These are phyloP conservation scores for Myodes glareolus DNA, from an alignment of 2,113 vertebrate species.

Conservation along the genomic window DNA sequence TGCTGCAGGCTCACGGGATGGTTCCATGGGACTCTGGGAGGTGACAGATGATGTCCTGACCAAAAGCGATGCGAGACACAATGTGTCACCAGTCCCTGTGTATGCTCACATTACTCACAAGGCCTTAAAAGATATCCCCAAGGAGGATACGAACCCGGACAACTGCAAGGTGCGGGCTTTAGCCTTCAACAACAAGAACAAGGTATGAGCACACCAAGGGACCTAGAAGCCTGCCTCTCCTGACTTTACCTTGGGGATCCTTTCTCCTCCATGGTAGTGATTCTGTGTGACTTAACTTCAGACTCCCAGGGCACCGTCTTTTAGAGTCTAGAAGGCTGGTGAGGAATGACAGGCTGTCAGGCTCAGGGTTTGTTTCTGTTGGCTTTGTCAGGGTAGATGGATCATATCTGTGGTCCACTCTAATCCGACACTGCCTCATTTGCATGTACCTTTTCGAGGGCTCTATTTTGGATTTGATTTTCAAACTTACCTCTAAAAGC, in stretches of 20 bases:
- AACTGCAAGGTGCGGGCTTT: constrained; percentile 98
- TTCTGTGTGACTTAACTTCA: background rate
- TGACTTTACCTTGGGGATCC: background rate
- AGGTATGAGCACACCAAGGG: constrained; percentile 86
- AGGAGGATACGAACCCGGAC: constrained; percentile 96
- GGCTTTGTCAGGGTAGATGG: constrained; percentile 7
- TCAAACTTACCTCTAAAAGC: constrained; percentile 45
- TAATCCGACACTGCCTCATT: constrained; percentile 13
- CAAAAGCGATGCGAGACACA: constrained; percentile 89
- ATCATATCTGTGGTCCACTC: background rate
- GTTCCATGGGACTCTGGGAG: constrained; percentile 99
- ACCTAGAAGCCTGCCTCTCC: background rate
- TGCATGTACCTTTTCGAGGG: background rate
- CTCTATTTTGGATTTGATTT: constrained; percentile 48
- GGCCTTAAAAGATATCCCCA: constrained; percentile 97
- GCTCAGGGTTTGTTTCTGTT: background rate
- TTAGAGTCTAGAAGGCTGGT: background rate
- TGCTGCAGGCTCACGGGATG: constrained; percentile 95
- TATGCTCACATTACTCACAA: constrained; percentile 96
- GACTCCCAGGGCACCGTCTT: background rate
- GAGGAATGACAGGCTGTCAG: background rate
- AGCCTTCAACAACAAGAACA: constrained; percentile 97
- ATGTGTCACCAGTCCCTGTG: constrained; percentile 90
- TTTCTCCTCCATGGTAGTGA: background rate
- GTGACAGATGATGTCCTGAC: constrained; percentile 94